phyloP scores from a whole-genome alignment of 2,113 vertebrate species.

The Dermatemys mawii region DNA sequence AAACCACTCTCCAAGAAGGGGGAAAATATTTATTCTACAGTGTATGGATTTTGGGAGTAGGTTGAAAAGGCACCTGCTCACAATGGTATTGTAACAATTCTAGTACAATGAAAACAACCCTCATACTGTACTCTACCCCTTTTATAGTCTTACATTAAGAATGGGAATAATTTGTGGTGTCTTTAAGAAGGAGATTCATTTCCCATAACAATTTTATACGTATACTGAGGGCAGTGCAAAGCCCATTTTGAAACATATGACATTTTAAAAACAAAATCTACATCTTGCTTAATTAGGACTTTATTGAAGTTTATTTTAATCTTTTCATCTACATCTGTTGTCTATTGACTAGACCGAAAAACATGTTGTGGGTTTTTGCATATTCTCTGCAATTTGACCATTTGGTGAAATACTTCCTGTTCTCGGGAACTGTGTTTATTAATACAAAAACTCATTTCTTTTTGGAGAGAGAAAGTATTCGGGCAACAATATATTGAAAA shows the following conservation, averaged over 20 bases:
- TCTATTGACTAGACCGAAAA: neutral
- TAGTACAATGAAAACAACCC: neutral
- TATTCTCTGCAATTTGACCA: neutral
- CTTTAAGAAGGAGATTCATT: neutral
- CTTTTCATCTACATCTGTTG: neutral
- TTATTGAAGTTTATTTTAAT: neutral
- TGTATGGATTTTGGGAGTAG: neutral
- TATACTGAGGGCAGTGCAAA: neutral
- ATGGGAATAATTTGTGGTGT: neutral
- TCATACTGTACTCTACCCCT: neutral
- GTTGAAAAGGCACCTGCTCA: neutral
- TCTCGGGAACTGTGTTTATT: neutral
- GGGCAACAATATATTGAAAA: slow-evolving; percentile 31
- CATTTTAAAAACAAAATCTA: too few species aligned
- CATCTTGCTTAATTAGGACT: neutral
- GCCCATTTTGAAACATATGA: fast-evolving
- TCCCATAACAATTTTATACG: neutral
- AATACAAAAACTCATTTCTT: neutral
- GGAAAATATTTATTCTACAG: neutral
- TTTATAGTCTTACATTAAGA: neutral
- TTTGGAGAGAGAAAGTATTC: slow-evolving; percentile 44
- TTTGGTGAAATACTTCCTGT: neutral
- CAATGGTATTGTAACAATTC: neutral
- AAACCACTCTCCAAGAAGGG: neutral
- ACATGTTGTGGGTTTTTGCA: neutral